A percentile compares a stretch with the other conserved stretches of the same genome.
phyloP scores from a whole-genome alignment of 2,113 vertebrate genomes.

The Tinamus guttatus region DNA sequence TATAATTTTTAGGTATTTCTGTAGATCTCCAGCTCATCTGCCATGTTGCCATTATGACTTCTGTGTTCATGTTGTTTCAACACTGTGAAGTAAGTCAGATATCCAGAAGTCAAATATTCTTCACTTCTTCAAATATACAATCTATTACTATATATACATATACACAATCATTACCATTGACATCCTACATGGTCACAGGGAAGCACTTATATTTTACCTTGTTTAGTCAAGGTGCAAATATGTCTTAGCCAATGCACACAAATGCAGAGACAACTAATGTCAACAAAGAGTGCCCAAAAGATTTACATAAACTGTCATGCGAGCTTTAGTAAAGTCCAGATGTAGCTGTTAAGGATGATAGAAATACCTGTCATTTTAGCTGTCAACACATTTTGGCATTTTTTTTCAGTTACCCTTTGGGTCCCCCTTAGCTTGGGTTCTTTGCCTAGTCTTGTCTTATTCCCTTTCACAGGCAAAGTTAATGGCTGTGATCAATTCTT shows the following conservation, averaged over 20 bases:
- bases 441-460: constrained; percentile 22
- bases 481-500: constrained; percentile 17
- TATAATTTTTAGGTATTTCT: neutral
- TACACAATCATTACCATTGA: neutral
- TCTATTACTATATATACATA: neutral
- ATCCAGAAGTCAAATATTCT: neutral
- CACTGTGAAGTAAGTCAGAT: neutral
- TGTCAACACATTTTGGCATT: neutral
- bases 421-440: neutral
- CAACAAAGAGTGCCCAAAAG: neutral
- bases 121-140: neutral
- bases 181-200: neutral
- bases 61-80: neutral
- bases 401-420: neutral
- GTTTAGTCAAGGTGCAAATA: neutral
- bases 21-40: neutral
- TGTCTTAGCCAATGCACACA: neutral
- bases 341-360: neutral
- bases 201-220: neutral
- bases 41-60: neutral
- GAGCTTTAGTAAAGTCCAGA: neutral
- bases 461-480: constrained; percentile 6
- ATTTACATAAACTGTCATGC: constrained; percentile 8
- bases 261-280: neutral
- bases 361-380: constrained; percentile 1